These are phyloP conservation scores for Agrilus planipennis DNA, from an alignment of 1,140 invertebrate genomes.

Conservation along the genomic window DNA sequence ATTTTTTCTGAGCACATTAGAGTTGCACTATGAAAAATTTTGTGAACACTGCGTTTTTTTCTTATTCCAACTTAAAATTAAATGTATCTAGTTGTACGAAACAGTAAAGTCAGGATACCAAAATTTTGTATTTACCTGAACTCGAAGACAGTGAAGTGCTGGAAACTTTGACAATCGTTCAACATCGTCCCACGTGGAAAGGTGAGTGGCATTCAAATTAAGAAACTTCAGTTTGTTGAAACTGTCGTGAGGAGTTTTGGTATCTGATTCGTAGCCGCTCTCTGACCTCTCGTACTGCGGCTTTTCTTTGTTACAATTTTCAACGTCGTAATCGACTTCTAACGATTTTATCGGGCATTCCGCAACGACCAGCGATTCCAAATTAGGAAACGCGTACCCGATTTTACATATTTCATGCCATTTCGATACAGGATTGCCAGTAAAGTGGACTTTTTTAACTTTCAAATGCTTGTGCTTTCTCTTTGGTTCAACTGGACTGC, in stretches of 20 bases:
- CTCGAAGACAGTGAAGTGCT: slow-evolving; percentile 64
- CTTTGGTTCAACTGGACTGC: slow-evolving; percentile 20
- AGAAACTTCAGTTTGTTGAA: slow-evolving; percentile 63
- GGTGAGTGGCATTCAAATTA: slow-evolving; percentile 71
- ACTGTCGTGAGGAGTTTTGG: slow-evolving; percentile 32
- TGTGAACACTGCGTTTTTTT: no score
- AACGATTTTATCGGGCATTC: slow-evolving; percentile 68
- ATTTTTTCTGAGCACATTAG: no score
- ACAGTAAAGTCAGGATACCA: no score
- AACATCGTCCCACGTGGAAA: slow-evolving; percentile 79
- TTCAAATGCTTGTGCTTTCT: slow-evolving; percentile 41
- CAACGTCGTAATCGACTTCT: slow-evolving; percentile 32
- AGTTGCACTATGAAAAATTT: no score
- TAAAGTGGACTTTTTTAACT: slow-evolving; percentile 69
- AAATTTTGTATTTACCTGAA: slow-evolving; percentile 54
- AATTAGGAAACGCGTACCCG: slow-evolving; percentile 69
- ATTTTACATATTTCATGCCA: slow-evolving; percentile 77
- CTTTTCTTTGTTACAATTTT: slow-evolving; percentile 34
- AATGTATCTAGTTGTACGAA: no score
- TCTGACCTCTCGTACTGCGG: slow-evolving; percentile 35
- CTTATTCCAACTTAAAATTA: no score
- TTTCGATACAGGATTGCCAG: slow-evolving; percentile 65
- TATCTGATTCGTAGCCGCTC: slow-evolving; percentile 35
- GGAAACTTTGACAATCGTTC: slow-evolving; percentile 73
- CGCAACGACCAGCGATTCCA: slow-evolving; percentile 73